Conservation (phyloP, 1,140 invertebrate genomes). For the Macrosteles quadrilineatus region DNA sequence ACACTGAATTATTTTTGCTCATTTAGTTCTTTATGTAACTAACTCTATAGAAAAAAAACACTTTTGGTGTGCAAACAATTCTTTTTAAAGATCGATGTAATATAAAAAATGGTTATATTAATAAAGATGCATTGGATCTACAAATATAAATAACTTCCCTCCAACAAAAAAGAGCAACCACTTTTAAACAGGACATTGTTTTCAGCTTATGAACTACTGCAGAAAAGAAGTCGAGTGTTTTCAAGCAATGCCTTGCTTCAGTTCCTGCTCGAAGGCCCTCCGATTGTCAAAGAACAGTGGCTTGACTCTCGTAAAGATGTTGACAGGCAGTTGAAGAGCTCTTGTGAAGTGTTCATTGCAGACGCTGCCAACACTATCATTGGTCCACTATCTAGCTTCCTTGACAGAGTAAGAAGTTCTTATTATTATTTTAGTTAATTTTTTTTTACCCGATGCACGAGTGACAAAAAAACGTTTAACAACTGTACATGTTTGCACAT, state of each 20-base stretch:
- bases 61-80: too few relatives aligned
- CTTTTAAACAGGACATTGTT: too few relatives aligned
- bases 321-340: slow-evolving; percentile 84
- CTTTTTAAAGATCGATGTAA: too few relatives aligned
- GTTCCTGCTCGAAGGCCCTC: slow-evolving; percentile 88
- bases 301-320: slow-evolving; percentile 95
- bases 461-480: too few relatives aligned
- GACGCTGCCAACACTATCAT: slow-evolving; percentile 76
- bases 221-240: slow-evolving; percentile 85
- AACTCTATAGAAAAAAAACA: too few relatives aligned
- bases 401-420: slow-evolving; percentile 69
- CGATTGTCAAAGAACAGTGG: slow-evolving; percentile 87
- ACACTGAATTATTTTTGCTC: too few relatives aligned
- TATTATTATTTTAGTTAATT: background rate
- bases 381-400: slow-evolving; percentile 68
- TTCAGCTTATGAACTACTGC: slow-evolving; percentile 78
- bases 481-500: too few relatives aligned
- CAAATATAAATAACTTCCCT: too few relatives aligned
- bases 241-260: slow-evolving; percentile 90
- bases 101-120: too few relatives aligned
- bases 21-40: too few relatives aligned
- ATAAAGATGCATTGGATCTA: too few relatives aligned
- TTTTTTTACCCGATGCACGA: slow-evolving; percentile 4
- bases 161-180: too few relatives aligned
- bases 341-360: slow-evolving; percentile 90